Percentiles rank a stretch among this genome's conserved stretches.
Conservation (phyloP, 2,113 vertebrate species). For the Ptilorrhoa leucosticta region DNA sequence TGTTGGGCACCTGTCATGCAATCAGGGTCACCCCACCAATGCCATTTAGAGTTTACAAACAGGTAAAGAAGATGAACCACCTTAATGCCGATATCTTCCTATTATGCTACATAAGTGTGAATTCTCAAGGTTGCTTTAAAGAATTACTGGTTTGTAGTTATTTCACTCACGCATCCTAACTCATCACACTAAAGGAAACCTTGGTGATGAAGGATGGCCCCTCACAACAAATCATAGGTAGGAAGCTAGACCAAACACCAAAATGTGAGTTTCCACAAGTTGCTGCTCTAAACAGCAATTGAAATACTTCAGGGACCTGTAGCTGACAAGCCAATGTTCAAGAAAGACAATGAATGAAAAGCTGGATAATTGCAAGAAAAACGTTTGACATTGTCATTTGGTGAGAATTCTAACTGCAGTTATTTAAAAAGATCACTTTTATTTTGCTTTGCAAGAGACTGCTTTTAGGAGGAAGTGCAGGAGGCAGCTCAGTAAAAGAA, state of each 20-base stretch:
- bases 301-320: background rate
- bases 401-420: background rate
- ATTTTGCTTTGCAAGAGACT: background rate
- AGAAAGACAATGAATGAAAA: background rate
- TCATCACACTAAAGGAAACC: background rate
- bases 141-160: background rate
- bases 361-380: background rate
- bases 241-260: background rate
- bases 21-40: background rate
- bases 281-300: background rate
- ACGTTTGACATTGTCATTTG: background rate
- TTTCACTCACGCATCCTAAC: background rate
- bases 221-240: background rate
- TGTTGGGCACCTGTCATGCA: background rate
- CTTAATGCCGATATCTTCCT: accelerated
- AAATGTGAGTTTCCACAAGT: background rate
- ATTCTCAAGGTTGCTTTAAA: background rate
- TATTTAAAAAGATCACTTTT: background rate
- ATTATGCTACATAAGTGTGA: background rate
- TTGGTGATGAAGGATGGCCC: background rate
- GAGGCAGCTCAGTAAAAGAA: background rate
- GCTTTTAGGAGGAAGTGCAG: background rate
- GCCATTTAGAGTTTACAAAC: background rate
- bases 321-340: background rate
- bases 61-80: background rate